Percentiles rank a stretch among this genome's conserved stretches.
Conservation (phyloP, 2,113 vertebrate species). For the Bothrops jararaca region DNA sequence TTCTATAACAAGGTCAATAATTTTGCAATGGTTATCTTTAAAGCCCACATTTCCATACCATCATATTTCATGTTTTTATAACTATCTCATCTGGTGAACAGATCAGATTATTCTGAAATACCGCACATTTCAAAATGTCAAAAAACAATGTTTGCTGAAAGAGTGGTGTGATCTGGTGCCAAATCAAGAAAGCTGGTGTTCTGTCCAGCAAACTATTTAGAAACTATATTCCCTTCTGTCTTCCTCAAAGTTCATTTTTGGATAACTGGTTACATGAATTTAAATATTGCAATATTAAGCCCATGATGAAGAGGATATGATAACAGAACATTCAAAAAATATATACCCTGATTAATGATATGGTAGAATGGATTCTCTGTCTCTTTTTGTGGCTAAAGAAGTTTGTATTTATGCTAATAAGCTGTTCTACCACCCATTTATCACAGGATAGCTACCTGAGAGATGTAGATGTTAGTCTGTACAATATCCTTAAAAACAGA, state of each 20-base stretch:
- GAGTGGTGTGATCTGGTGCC: neutral
- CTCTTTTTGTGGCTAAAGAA: neutral
- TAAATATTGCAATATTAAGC: neutral
- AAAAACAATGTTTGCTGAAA: neutral
- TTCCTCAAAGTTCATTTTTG: neutral
- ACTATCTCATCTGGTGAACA: neutral
- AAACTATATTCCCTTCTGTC: neutral
- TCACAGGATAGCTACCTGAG: neutral
- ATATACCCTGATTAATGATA: neutral
- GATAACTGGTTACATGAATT: neutral
- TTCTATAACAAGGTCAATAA: neutral
- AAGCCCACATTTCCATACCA: neutral
- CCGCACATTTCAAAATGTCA: neutral
- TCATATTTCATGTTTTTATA: neutral
- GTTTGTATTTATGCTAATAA: neutral
- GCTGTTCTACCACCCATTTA: neutral
- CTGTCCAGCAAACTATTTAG: neutral
- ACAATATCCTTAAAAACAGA: neutral
- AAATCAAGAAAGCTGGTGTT: neutral
- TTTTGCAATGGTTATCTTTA: neutral
- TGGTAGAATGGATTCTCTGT: neutral
- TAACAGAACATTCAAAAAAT: neutral
- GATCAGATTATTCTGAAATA: neutral
- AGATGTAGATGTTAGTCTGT: too few relatives aligned
- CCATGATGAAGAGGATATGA: neutral